Evolutionary conservation across 2,888 invertebrate species (phyloP), one percentile per base, ranked within the genome.

Genomic region (Cephus sareptanus): DNA sequence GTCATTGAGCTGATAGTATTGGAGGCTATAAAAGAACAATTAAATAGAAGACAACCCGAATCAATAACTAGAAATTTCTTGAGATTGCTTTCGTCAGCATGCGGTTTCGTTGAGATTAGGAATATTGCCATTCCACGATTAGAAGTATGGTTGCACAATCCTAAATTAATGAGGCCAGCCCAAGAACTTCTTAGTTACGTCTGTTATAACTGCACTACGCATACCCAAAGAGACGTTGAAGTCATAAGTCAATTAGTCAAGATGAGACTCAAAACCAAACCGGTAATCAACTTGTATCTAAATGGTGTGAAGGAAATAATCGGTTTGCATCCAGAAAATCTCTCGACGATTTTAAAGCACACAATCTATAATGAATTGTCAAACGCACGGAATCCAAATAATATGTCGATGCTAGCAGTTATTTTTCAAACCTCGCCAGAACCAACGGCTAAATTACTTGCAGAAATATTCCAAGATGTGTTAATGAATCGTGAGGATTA

Each of bases 351-450:
- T 81, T 93, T 99, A 84, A 98, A 97, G 85, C 96, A 97, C 89
- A 97, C 98, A 0, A 96, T 99, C 79, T 98, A 97, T 93, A 99
- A 99, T 92, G 99, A 99, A 93, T 92, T 99, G 83, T 98, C 98
- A 0, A 96, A 96, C 88, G 95, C 96, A 37, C 94, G 98, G 79
- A 98, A 98, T 92, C 97, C 98, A 0, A 98, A 98, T 93, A 99
- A 99, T 92, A 97, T 98, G 96, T 95, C 97, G 15, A 96, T 98
- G 91, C 93, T 99, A 30, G 96, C 96, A 3, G 96, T 97, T 13
- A 95, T 98, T 92, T 97, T 98, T 89, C 96, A 97, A 92, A 95
- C 96, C 34, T 94, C 96, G 80, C 95, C 97, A 4, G 96, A 97
- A 83, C 93, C 94, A 73, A 96, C 98, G 75, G 96, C 98, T 0